A percentile compares a stretch with the other conserved stretches of the same genome.
Evolutionary conservation across 2,113 vertebrate species (phyloP).

Genomic region (Condylura cristata): DNA sequence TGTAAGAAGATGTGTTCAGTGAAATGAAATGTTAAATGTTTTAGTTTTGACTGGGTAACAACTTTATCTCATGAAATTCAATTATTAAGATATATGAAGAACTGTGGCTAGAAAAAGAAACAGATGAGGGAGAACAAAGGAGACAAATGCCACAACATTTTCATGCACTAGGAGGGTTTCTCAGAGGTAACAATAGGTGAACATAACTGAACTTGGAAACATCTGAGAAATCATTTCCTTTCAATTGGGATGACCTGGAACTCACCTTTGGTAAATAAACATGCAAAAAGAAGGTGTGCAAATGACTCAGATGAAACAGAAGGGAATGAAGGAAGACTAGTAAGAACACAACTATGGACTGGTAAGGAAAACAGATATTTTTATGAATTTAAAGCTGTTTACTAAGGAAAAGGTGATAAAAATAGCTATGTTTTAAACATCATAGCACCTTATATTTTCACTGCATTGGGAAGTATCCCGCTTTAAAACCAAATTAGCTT

Average conservation of each 20-base stretch:
- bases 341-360: not conserved
- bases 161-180: not conserved
- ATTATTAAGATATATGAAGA: not conserved
- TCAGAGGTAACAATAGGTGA: not conserved
- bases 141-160: not conserved
- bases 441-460: not conserved
- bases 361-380: not conserved
- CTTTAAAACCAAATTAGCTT: not conserved
- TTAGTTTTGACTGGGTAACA: not conserved
- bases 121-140: not conserved
- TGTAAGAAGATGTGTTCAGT: no score
- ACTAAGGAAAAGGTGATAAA: not conserved
- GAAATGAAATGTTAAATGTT: no score
- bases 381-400: not conserved
- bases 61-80: constrained; percentile 13
- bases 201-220: not conserved
- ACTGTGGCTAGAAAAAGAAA: not conserved
- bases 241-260: not conserved
- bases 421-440: not conserved
- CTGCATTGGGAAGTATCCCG: not conserved
- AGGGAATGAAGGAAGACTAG: not conserved
- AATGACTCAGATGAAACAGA: not conserved
- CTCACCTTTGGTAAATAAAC: not conserved
- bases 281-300: not conserved
- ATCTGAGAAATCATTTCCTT: not conserved